phyloP scores from a whole-genome alignment of 2,888 invertebrate genomes.

The Dicycla oo region DNA sequence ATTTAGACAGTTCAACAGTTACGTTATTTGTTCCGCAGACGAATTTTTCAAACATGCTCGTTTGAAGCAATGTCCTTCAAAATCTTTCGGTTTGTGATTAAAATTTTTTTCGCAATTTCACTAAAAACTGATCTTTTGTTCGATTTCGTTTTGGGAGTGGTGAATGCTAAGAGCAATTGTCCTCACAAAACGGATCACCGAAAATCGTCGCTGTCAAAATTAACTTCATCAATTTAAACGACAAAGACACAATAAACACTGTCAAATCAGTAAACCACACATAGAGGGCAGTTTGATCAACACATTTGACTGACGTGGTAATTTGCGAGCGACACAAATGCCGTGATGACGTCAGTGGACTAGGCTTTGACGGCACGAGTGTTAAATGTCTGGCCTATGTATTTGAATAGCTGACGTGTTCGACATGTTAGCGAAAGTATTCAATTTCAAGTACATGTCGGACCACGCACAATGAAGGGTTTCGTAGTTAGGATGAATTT shows the following conservation, averaged over 20 bases:
- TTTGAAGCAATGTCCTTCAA: too few relatives aligned
- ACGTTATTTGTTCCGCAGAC: too few relatives aligned
- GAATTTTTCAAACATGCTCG: too few relatives aligned
- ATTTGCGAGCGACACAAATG: constrained; percentile 55
- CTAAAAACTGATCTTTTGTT: background rate
- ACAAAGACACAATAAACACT: constrained; percentile 40
- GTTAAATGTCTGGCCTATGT: background rate
- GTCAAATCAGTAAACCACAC: constrained; percentile 51
- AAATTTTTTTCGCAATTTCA: background rate
- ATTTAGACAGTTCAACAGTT: too few relatives aligned
- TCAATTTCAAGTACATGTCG: too few relatives aligned
- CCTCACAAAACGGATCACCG: constrained; percentile 2
- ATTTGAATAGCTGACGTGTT: background rate
- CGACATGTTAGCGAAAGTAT: too few relatives aligned
- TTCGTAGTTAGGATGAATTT: too few relatives aligned
- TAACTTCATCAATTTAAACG: constrained; percentile 29
- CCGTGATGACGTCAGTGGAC: constrained; percentile 49
- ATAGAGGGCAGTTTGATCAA: constrained; percentile 49
- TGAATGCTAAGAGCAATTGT: background rate
- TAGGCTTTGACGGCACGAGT: constrained; percentile 41
- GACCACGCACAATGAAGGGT: too few relatives aligned
- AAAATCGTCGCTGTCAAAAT: constrained; percentile 4
- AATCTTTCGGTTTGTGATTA: background rate
- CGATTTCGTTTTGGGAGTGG: background rate
- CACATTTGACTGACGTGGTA: constrained; percentile 61